phyloP scores from a whole-genome alignment of 2,113 vertebrate genomes.

The Pelvicachromis taeniatus region DNA sequence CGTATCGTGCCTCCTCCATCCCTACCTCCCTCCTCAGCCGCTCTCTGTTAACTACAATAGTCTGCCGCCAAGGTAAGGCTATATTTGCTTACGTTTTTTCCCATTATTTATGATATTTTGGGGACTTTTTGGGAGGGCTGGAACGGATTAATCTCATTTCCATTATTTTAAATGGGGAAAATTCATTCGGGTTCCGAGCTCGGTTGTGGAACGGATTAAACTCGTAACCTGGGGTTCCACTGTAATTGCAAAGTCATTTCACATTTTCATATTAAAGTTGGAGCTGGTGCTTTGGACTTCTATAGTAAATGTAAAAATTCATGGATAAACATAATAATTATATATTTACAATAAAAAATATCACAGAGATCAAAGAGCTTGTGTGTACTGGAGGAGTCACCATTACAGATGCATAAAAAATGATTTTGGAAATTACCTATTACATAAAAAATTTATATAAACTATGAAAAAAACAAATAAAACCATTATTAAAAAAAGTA shows the following conservation, averaged over 20 bases:
- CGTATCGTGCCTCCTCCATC: no score
- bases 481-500: accelerated
- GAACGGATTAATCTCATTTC: no score
- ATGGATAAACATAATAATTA: neutral
- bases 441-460: neutral
- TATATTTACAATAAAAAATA: accelerated
- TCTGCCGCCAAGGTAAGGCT: no score
- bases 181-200: no score
- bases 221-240: no score
- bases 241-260: accelerated
- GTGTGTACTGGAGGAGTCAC: neutral
- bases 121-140: no score
- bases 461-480: accelerated
- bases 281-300: neutral
- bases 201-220: no score
- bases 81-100: no score
- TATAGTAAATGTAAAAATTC: neutral
- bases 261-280: neutral
- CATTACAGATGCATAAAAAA: neutral
- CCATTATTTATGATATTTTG: no score
- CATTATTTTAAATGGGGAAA: no score
- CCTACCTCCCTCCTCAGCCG: no score
- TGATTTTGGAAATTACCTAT: accelerated
- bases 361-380: neutral
- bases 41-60: no score